Conservation (phyloP, 2,888 invertebrate genomes). For the Malacosoma neustria region DNA sequence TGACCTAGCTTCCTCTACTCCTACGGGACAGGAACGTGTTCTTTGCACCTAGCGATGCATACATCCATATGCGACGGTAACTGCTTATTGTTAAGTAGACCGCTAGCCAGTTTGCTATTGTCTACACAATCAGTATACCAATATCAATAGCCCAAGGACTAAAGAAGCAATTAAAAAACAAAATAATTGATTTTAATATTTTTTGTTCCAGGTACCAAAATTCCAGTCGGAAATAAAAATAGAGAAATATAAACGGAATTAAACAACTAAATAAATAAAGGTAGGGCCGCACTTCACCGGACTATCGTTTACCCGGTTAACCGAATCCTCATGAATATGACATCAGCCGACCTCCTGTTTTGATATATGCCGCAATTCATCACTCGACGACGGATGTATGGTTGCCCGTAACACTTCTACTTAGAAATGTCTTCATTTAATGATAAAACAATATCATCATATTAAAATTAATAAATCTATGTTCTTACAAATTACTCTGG, state of each 20-base stretch:
- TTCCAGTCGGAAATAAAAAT: slow-evolving; percentile 25
- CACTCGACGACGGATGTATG: slow-evolving; percentile 30
- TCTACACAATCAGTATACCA: too few relatives aligned
- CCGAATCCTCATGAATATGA: slow-evolving; percentile 60
- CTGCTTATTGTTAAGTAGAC: too few relatives aligned
- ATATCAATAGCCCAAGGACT: too few relatives aligned
- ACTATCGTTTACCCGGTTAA: slow-evolving; percentile 32
- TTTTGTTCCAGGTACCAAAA: slow-evolving; percentile 43
- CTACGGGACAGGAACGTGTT: too few relatives aligned
- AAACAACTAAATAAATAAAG: slow-evolving; percentile 42
- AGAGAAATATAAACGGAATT: slow-evolving; percentile 30
- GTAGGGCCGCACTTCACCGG: slow-evolving; percentile 26
- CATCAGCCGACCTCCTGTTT: slow-evolving; percentile 52
- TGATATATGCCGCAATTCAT: slow-evolving; percentile 62
- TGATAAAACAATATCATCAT: too few relatives aligned
- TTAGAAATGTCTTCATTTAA: too few relatives aligned
- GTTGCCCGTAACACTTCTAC: slow-evolving; percentile 4
- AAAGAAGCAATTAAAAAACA: slow-evolving; percentile 7
- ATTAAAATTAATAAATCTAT: too few relatives aligned
- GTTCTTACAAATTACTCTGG: too few relatives aligned
- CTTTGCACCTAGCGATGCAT: too few relatives aligned
- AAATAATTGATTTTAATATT: slow-evolving; percentile 17
- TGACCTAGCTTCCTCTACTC: too few relatives aligned
- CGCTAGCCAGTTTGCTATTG: too few relatives aligned
- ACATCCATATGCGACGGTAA: too few relatives aligned